Conservation (phyloP, 1,140 invertebrate species). For the Lepidurus apus region DNA sequence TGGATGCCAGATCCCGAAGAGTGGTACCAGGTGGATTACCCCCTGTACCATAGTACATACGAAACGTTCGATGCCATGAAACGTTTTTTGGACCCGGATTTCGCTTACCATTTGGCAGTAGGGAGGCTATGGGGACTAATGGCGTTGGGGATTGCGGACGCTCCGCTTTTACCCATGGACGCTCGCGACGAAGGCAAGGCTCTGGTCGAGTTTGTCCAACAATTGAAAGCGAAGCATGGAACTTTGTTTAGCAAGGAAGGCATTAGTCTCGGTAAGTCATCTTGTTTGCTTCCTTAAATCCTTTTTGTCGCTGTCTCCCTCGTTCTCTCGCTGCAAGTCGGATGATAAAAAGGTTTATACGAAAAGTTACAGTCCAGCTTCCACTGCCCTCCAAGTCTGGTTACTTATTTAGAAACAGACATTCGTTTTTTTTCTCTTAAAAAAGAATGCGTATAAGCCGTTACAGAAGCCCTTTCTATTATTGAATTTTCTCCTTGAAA, state of each 20-base stretch:
- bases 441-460: too few relatives aligned
- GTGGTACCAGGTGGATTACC: constrained; percentile 39
- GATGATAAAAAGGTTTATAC: too few relatives aligned
- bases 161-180: constrained; percentile 31
- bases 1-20: constrained; percentile 36
- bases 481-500: too few relatives aligned
- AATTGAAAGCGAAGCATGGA: constrained; percentile 29
- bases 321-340: background rate
- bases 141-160: constrained; percentile 34
- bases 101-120: constrained; percentile 37
- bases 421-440: too few relatives aligned
- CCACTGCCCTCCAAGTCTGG: too few relatives aligned
- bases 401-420: too few relatives aligned
- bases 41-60: constrained; percentile 43
- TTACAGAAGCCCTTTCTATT: too few relatives aligned
- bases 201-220: constrained; percentile 10
- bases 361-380: too few relatives aligned
- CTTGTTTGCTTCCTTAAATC: background rate
- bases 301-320: background rate
- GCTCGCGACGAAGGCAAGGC: background rate
- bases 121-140: constrained; percentile 37
- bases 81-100: constrained; percentile 42
- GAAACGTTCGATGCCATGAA: constrained; percentile 42
- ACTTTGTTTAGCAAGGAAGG: constrained; percentile 8
- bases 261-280: constrained; percentile 23